A percentile compares a stretch with the other conserved stretches of the same genome.
Conservation (phyloP, 2,888 invertebrate species). For the Lithophane leautieri region DNA sequence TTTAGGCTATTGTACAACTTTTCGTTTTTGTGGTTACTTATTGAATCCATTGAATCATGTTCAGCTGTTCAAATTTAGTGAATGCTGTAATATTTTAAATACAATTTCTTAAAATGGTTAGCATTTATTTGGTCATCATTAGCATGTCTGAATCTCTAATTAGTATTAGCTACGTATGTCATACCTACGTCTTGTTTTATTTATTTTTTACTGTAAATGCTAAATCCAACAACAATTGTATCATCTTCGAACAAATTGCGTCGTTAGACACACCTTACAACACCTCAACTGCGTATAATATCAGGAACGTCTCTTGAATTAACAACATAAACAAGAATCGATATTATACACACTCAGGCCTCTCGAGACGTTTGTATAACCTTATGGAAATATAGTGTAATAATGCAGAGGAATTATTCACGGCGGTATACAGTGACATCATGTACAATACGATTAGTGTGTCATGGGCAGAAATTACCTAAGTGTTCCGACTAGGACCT, state of each 20-base stretch:
- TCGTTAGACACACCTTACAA: slow-evolving; percentile 20
- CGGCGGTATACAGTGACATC: slow-evolving; percentile 68
- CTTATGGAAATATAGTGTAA: slow-evolving; percentile 63
- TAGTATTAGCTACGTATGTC: too few species aligned
- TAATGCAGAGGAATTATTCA: slow-evolving; percentile 63
- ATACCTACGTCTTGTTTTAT: background rate
- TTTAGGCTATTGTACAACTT: slow-evolving; percentile 29
- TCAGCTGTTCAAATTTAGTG: slow-evolving; percentile 2
- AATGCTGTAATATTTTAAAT: too few species aligned
- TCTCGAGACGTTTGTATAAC: slow-evolving; percentile 57
- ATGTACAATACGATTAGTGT: slow-evolving; percentile 67
- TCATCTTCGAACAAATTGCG: slow-evolving; percentile 18
- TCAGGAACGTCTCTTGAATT: slow-evolving; percentile 51
- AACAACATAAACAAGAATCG: slow-evolving; percentile 37
- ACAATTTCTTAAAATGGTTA: too few species aligned
- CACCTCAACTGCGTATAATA: slow-evolving; percentile 32
- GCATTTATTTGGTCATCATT: background rate
- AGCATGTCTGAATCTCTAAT: background rate
- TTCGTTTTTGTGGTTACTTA: background rate
- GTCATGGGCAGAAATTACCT: slow-evolving; percentile 71
- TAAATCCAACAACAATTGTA: background rate
- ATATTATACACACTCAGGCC: slow-evolving; percentile 36
- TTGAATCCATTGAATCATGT: background rate
- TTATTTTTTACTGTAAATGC: background rate
- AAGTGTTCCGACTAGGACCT: slow-evolving; percentile 46